Evolutionary conservation across 2,113 vertebrate species (phyloP).

Genomic region (Caracal caracal): DNA sequence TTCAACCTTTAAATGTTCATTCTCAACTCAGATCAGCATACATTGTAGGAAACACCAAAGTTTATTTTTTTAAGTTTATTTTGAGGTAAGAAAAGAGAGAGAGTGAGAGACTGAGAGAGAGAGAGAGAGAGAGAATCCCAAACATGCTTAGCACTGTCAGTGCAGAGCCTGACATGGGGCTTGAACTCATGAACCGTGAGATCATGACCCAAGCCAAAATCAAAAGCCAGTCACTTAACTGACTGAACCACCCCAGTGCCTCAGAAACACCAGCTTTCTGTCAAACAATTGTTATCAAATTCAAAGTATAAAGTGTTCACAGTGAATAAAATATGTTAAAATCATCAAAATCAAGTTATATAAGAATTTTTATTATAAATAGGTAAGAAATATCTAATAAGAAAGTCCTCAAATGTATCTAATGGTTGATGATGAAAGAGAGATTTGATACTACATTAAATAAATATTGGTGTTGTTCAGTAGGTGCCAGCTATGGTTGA

Average conservation of each 20-base stretch:
- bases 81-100: too few relatives aligned
- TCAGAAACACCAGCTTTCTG: neutral
- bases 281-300: neutral
- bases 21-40: neutral
- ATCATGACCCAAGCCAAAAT: too few relatives aligned
- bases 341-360: neutral
- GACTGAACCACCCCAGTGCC: too few relatives aligned
- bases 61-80: neutral
- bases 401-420: neutral
- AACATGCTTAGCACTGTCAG: too few relatives aligned
- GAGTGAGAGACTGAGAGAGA: too few relatives aligned
- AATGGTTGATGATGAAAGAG: neutral
- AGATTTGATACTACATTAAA: neutral
- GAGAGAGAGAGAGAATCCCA: too few relatives aligned
- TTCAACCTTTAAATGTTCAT: neutral
- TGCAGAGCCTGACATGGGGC: too few relatives aligned
- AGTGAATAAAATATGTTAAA: neutral
- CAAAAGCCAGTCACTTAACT: too few relatives aligned
- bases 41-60: neutral
- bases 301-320: neutral
- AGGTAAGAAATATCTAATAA: neutral
- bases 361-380: neutral
- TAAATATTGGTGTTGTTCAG: neutral
- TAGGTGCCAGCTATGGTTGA: neutral
- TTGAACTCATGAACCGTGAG: too few relatives aligned